Percentiles rank a stretch among this genome's conserved stretches.
Conservation (phyloP, 2,113 vertebrate species). For the Pycnonotus jocosus region DNA sequence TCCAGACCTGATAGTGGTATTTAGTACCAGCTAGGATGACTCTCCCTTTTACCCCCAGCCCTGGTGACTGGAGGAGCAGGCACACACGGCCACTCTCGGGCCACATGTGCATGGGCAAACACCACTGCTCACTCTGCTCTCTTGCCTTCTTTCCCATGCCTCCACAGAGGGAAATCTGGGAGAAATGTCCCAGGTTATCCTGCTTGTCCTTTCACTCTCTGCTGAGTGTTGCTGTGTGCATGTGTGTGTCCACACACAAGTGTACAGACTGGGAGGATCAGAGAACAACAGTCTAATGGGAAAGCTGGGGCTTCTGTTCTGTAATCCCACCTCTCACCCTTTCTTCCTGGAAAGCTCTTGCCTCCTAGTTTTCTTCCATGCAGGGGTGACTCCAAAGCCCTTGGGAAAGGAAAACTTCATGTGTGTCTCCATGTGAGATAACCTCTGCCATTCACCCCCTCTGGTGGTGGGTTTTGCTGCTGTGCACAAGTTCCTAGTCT, state of each 20-base stretch:
- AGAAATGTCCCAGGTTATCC: neutral
- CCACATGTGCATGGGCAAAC: fast-evolving
- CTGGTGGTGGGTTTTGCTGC: neutral
- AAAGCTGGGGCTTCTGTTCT: neutral
- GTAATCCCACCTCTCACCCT: neutral
- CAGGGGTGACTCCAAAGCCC: neutral
- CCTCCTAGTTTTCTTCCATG: neutral
- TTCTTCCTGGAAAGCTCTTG: neutral
- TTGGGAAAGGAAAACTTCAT: neutral
- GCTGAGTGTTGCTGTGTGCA: neutral
- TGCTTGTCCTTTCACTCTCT: neutral
- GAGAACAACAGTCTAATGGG: neutral
- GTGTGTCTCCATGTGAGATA: neutral
- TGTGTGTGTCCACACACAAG: neutral
- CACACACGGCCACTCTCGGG: neutral
- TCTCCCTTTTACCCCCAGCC: neutral
- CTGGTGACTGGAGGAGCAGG: neutral
- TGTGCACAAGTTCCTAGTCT: neutral
- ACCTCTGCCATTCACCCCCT: neutral
- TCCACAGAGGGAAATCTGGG: neutral
- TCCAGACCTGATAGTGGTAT: neutral
- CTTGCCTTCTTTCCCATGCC: neutral
- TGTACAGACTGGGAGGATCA: neutral
- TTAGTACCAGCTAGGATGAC: neutral
- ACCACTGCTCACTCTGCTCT: neutral